Conservation (phyloP, 2,888 invertebrate genomes). For the Cactoblastis cactorum region DNA sequence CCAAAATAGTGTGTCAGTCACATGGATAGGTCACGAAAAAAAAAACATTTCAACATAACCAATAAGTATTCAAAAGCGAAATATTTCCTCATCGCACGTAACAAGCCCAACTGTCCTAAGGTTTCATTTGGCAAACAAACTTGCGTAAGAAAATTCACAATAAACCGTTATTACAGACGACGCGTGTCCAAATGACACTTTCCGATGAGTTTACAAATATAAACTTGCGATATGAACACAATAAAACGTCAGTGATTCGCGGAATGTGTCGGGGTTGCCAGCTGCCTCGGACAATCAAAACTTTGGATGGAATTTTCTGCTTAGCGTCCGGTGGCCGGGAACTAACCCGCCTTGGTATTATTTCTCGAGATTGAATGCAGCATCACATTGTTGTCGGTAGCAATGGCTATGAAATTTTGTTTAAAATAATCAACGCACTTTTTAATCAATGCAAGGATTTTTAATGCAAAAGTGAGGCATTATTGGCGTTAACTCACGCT, state of each 20-base stretch:
- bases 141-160: background rate
- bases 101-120: background rate
- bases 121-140: slow-evolving; percentile 5
- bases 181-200: slow-evolving; percentile 48
- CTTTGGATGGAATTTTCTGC: slow-evolving; percentile 76
- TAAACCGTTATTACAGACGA: slow-evolving; percentile 5
- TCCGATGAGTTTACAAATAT: slow-evolving; percentile 50
- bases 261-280: slow-evolving; percentile 75
- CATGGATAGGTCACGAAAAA: too few species aligned
- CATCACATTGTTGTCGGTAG: background rate
- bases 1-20: too few species aligned
- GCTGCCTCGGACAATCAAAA: slow-evolving; percentile 79
- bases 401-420: too few species aligned
- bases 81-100: background rate
- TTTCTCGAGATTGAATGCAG: slow-evolving; percentile 5
- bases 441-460: too few species aligned
- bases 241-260: slow-evolving; percentile 64
- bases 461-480: too few species aligned
- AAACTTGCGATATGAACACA: slow-evolving; percentile 67
- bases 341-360: slow-evolving; percentile 7
- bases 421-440: too few species aligned
- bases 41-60: background rate
- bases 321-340: slow-evolving; percentile 59
- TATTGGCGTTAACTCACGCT: too few species aligned
- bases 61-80: too few species aligned